Base-by-base conservation (phyloP, 2,888 invertebrate genomes). In the Copidosoma aretas region DNA sequence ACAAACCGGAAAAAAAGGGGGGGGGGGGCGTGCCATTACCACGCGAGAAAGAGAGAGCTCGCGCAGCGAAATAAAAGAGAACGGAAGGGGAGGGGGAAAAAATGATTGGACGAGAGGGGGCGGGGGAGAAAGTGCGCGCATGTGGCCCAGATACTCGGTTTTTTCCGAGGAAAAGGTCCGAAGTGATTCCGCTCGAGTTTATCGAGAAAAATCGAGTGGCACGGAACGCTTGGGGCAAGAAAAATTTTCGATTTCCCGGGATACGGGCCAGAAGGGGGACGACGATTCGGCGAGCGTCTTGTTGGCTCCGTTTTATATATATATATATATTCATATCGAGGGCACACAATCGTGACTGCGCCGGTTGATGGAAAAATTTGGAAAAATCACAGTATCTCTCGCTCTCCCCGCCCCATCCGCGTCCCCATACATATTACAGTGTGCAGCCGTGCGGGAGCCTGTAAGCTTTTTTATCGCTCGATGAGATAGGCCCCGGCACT, bases 161-260 rank as follows among this genome's bases (percentile, higher is more conserved):
- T 10, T 46, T 12, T 12, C 43, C 43, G n/a, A 8, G 17, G 39
- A 60, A 49, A 66, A 56, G 39, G 57, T 22, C 22, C n/a, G 52
- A 52, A 60, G n/a, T 57, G 64, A 68, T 64, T 68, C 32, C 57
- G 56, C 22, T 60, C 60, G 60, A 68, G 60, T 60, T 60, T 52
- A 60, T 52, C 52, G 57, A 64, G 64, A 59, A 64, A 68, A 68
- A 64, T 68, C 68, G 60, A 59, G 60, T 54, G 59, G 17, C 15
- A 19, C 22, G 12, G 53, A 49, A 67, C 58, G 25, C 62, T 53
- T 58, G 49, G 21, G 41, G 17, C 22, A 52, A 58, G 52, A 57
- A 59, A 67, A 17, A 15, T 46, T 67, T 67, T 63, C 59, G 58
- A 67, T 67, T 67, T 67, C 19, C 57, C 49, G 24, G 32, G 32